phyloP scores from a whole-genome alignment of 2,113 vertebrate genomes.

The Mesocricetus auratus region DNA sequence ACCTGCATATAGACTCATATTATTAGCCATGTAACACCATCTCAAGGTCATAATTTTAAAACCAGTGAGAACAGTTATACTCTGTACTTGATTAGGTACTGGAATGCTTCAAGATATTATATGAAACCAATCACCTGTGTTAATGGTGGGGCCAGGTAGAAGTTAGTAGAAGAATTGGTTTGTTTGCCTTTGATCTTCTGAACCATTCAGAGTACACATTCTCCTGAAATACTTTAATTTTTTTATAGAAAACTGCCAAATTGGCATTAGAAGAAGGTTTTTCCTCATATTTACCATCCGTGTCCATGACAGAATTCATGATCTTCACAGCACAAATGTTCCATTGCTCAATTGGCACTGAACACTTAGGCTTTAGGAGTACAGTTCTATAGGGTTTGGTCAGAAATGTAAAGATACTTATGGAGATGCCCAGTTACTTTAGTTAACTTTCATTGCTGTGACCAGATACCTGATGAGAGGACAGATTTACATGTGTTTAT shows the following conservation, averaged over 20 bases:
- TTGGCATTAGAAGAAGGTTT: not conserved
- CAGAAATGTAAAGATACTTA: slow-evolving; percentile 10
- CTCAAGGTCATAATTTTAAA: not conserved
- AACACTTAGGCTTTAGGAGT: slow-evolving; percentile 25
- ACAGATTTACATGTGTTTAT: not conserved
- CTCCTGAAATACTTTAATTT: not conserved
- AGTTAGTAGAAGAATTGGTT: not conserved
- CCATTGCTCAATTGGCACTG: not conserved
- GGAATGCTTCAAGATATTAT: not conserved
- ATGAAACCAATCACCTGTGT: not conserved
- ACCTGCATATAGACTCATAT: not conserved
- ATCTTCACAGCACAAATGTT: not conserved
- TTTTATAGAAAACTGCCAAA: not conserved
- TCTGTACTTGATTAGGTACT: not conserved
- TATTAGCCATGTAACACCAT: not conserved
- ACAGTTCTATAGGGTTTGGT: not conserved
- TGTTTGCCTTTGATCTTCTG: slow-evolving; percentile 11
- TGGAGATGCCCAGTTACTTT: not conserved
- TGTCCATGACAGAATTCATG: not conserved
- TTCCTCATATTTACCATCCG: not conserved
- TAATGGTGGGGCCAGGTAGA: not conserved
- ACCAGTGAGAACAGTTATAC: not conserved
- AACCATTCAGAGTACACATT: not conserved
- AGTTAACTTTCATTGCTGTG: not conserved
- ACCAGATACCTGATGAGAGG: not conserved